Evolutionary conservation across 1,140 invertebrate species (phyloP).

Genomic region (Meloidogyne hapla): DNA sequence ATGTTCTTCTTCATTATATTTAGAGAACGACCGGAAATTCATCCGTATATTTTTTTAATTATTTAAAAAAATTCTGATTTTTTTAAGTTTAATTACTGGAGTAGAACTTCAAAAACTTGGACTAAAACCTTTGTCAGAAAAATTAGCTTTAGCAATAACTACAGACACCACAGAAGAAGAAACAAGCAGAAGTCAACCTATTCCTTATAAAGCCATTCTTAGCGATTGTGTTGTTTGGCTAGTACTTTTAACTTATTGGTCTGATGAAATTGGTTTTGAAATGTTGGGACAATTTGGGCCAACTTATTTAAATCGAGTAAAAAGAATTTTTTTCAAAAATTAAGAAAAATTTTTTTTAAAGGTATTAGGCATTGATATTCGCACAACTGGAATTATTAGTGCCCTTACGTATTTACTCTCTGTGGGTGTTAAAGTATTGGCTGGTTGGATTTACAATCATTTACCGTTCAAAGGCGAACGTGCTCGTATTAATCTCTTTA

Average conservation of each 20-base stretch:
- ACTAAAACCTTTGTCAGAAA: neutral
- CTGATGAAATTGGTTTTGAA: constrained; percentile 12
- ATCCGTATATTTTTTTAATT: neutral
- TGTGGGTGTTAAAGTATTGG: constrained; percentile 1
- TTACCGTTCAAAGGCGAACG: neutral
- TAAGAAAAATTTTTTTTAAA: neutral
- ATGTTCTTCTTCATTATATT: neutral
- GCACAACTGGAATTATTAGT: neutral
- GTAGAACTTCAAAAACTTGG: neutral
- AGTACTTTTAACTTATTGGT: constrained; percentile 12
- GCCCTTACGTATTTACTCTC: neutral
- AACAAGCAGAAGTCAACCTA: neutral
- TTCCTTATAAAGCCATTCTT: neutral
- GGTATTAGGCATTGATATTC: constrained; percentile 11
- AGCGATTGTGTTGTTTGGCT: constrained; percentile 8
- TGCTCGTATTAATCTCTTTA: constrained; percentile 3
- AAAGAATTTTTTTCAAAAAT: too few relatives aligned
- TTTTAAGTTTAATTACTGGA: neutral
- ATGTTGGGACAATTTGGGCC: constrained; percentile 12
- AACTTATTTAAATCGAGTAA: constrained; percentile 7
- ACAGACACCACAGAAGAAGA: neutral
- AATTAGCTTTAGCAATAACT: neutral
- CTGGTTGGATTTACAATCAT: neutral
- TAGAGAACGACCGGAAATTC: neutral
- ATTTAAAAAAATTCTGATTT: too few relatives aligned